Evolutionary conservation across 2,113 vertebrate species (phyloP).

Genomic region (Empidonax alnorum): DNA sequence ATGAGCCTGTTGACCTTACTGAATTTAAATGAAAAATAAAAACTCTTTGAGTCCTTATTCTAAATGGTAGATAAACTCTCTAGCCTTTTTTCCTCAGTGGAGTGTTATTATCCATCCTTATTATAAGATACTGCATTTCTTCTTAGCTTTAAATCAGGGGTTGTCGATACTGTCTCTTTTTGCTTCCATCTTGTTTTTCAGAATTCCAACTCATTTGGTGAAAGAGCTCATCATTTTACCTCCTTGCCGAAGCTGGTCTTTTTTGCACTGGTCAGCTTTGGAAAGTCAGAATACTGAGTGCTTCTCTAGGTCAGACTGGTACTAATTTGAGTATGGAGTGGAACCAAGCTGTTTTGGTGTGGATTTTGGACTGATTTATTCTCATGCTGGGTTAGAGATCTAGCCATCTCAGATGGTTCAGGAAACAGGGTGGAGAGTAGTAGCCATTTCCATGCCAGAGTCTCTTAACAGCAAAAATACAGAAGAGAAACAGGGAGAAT

Average conservation of each 20-base stretch:
- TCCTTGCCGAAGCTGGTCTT: constrained; percentile 18
- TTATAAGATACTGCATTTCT: constrained; percentile 3
- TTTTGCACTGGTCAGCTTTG: constrained; percentile 49
- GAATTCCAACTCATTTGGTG: constrained; percentile 55
- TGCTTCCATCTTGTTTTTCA: constrained; percentile 41
- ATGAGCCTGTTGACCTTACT: background rate
- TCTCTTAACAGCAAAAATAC: constrained; percentile 80
- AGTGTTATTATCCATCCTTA: constrained; percentile 23
- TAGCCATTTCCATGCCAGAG: constrained; percentile 70
- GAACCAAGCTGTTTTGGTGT: constrained; percentile 47
- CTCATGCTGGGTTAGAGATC: constrained; percentile 62
- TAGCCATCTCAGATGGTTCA: constrained; percentile 59
- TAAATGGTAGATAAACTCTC: constrained; percentile 15
- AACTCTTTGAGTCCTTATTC: constrained; percentile 45
- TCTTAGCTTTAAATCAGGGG: constrained; percentile 23
- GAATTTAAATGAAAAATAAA: constrained; percentile 47
- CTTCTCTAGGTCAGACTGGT: constrained; percentile 60
- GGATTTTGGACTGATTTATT: constrained; percentile 55
- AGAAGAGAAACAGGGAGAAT: constrained; percentile 75
- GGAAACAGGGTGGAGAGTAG: constrained; percentile 56
- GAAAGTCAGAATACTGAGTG: constrained; percentile 42
- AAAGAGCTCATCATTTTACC: constrained; percentile 5
- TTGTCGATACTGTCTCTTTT: background rate
- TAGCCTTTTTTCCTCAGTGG: constrained; percentile 16
- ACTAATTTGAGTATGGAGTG: constrained; percentile 44